Evolutionary conservation across 2,888 invertebrate species (phyloP).

Genomic region (Rhamphomyia laevipes): DNA sequence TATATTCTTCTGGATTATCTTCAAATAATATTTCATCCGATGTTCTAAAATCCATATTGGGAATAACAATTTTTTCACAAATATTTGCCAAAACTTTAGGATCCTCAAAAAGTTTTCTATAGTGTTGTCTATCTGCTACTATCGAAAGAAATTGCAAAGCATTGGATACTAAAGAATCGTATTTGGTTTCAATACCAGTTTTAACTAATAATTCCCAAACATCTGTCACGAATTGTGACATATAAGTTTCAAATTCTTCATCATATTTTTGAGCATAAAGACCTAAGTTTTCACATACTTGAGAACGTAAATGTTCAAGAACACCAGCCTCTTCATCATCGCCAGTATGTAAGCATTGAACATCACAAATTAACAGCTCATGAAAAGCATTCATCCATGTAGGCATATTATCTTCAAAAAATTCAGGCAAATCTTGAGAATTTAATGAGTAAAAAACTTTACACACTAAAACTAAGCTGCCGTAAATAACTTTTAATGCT

Average conservation of each 20-base stretch:
- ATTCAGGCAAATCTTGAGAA: constrained; percentile 96
- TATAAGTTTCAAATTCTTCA: constrained; percentile 86
- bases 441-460: constrained; percentile 97
- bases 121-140: constrained; percentile 82
- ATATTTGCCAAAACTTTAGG: constrained; percentile 76
- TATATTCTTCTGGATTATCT: constrained; percentile 97
- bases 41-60: constrained; percentile 91
- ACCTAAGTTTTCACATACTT: constrained; percentile 90
- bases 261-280: constrained; percentile 96
- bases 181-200: constrained; percentile 76
- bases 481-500: constrained; percentile 77
- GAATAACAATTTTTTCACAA: constrained; percentile 97
- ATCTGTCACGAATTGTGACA: constrained; percentile 85
- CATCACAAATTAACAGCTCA: constrained; percentile 64
- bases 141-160: constrained; percentile 90
- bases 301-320: constrained; percentile 82
- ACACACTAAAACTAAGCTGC: constrained; percentile 74
- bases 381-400: constrained; percentile 92
- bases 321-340: constrained; percentile 79
- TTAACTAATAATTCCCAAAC: constrained; percentile 85
- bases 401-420: constrained; percentile 95
- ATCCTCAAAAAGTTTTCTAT: constrained; percentile 81
- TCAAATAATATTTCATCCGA: constrained; percentile 95
- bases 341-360: constrained; percentile 63
- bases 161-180: constrained; percentile 87